phyloP scores from a whole-genome alignment of 1,140 invertebrate species.

The Trichogramma pretiosum region DNA sequence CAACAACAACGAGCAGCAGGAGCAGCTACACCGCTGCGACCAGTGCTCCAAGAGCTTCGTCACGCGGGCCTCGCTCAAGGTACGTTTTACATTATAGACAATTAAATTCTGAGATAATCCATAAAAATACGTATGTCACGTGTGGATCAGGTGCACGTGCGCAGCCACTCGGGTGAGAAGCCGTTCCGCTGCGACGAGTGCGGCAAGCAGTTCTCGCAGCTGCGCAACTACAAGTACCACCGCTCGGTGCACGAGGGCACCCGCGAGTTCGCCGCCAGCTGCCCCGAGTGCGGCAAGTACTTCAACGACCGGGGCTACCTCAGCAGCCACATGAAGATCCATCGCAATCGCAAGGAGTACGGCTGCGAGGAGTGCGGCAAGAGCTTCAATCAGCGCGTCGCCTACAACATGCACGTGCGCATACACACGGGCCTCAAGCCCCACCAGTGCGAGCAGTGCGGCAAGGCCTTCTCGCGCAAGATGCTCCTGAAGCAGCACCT shows the following conservation, averaged over 20 bases:
- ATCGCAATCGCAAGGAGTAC: constrained; percentile 67
- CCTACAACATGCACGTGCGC: constrained; percentile 73
- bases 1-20: constrained; percentile 21
- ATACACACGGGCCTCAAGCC: constrained; percentile 78
- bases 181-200: constrained; percentile 67
- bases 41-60: constrained; percentile 44
- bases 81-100: constrained; percentile 17
- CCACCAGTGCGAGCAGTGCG: constrained; percentile 74
- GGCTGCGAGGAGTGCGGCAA: constrained; percentile 65
- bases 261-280: constrained; percentile 64
- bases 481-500: constrained; percentile 72
- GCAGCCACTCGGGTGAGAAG: constrained; percentile 45
- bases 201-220: constrained; percentile 68
- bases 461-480: constrained; percentile 77
- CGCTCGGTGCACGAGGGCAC: constrained; percentile 62
- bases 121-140: constrained; percentile 3
- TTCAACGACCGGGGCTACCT: constrained; percentile 71
- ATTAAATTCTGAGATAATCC: background rate
- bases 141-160: constrained; percentile 30
- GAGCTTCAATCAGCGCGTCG: constrained; percentile 71
- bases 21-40: constrained; percentile 32
- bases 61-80: constrained; percentile 42
- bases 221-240: constrained; percentile 70
- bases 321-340: constrained; percentile 72
- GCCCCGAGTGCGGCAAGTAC: constrained; percentile 65